These are phyloP conservation scores for Drosophila navojoa DNA, from an alignment of 1,140 invertebrate genomes.

Conservation along the genomic window DNA sequence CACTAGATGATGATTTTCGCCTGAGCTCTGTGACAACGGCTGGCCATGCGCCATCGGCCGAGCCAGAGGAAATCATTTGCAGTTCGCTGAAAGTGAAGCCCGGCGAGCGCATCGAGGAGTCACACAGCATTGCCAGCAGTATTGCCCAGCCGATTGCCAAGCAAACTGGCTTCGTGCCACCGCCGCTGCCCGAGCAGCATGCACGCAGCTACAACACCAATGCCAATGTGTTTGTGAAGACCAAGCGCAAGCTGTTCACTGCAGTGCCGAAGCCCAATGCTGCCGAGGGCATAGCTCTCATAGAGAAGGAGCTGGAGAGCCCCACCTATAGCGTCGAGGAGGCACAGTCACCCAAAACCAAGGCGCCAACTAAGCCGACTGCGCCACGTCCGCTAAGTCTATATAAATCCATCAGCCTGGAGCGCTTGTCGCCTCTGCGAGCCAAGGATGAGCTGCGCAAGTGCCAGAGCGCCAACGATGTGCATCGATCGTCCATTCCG, in stretches of 20 bases:
- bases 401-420: conserved; percentile 65
- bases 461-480: conserved; percentile 54
- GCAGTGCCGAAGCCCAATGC: conserved; percentile 84
- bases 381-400: conserved; percentile 41
- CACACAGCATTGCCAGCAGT: conserved; percentile 49
- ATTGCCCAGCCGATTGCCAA: conserved; percentile 15
- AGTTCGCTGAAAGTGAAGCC: conserved; percentile 75
- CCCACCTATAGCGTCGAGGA: conserved; percentile 50
- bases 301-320: conserved; percentile 68
- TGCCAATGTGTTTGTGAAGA: conserved; percentile 89
- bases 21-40: conserved; percentile 34
- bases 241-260: conserved; percentile 90
- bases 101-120: conserved; percentile 80
- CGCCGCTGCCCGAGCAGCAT: conserved; percentile 75
- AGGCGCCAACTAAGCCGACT: background rate
- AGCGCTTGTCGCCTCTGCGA: conserved; percentile 28
- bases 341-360: conserved; percentile 4
- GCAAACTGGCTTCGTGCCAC: conserved; percentile 55
- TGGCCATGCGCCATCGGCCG: conserved; percentile 9
- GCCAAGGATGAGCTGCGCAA: conserved; percentile 44
- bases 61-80: conserved; percentile 68
- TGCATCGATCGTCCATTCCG: conserved; percentile 9
- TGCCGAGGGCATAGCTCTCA: conserved; percentile 63
- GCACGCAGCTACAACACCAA: conserved; percentile 74
- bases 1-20: conserved; percentile 74